A percentile compares a stretch with the other conserved stretches of the same genome.
These are phyloP conservation scores for Microtus oregoni DNA, from an alignment of 2,113 vertebrate species.

Conservation along the genomic window DNA sequence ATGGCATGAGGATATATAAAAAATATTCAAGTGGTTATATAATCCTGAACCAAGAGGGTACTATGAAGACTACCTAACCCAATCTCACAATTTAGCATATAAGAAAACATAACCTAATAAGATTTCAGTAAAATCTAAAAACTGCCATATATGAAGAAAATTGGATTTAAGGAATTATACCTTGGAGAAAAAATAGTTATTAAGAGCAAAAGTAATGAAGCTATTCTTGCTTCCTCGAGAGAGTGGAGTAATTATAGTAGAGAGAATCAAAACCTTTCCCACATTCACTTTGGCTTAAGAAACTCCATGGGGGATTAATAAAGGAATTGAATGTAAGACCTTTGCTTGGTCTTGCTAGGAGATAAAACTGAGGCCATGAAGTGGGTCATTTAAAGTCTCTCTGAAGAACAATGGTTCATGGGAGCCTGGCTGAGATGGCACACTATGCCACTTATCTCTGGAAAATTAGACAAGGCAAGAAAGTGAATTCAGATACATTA, in stretches of 20 bases:
- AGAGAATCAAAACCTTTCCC: not conserved
- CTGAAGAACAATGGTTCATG: not conserved
- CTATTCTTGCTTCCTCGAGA: not conserved
- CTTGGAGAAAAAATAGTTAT: slow-evolving; percentile 44
- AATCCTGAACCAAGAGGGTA: not conserved
- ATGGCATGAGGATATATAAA: not conserved
- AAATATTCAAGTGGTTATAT: not conserved
- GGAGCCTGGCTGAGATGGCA: not conserved
- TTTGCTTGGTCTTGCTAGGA: not conserved
- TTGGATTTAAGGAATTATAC: slow-evolving; percentile 16
- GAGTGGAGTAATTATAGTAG: not conserved
- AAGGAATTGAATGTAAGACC: not conserved
- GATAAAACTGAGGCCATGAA: not conserved
- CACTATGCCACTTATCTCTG: not conserved
- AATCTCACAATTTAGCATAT: slow-evolving; percentile 31
- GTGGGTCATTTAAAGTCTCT: not conserved
- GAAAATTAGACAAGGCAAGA: not conserved
- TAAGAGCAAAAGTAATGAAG: slow-evolving; percentile 40
- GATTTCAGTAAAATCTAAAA: slow-evolving; percentile 10
- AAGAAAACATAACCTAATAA: slow-evolving; percentile 27
- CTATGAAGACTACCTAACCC: not conserved
- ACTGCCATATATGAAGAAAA: slow-evolving; percentile 2
- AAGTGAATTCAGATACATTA: not conserved
- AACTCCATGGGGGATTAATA: not conserved
- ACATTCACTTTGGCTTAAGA: not conserved